phyloP scores from a whole-genome alignment of 2,797 vertebrate species.

The Psittacula derbiana region DNA sequence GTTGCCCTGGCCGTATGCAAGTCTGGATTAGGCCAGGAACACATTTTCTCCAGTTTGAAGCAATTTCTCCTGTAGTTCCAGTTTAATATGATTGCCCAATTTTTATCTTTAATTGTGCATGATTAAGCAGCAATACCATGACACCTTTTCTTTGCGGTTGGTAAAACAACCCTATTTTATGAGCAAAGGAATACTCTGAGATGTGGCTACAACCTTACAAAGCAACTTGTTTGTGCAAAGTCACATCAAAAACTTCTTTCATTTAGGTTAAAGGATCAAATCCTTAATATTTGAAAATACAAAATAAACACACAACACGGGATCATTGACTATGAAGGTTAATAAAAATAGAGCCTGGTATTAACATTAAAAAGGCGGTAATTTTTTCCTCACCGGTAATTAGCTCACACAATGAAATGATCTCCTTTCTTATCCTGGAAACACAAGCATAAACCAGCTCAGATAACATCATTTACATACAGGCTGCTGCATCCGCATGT shows the following conservation, averaged over 20 bases:
- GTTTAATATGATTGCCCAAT: neutral
- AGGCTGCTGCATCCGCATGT: slow-evolving; percentile 42
- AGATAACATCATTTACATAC: slow-evolving; percentile 60
- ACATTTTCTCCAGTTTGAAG: neutral
- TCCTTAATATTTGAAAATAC: slow-evolving; percentile 12
- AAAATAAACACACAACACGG: neutral
- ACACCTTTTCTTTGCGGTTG: neutral
- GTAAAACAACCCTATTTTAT: neutral
- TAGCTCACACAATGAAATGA: slow-evolving; percentile 57
- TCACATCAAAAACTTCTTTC: neutral
- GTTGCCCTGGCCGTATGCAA: neutral
- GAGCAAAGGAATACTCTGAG: neutral
- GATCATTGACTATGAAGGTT: neutral
- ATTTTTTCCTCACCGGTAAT: slow-evolving; percentile 58
- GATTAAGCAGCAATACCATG: neutral
- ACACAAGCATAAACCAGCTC: slow-evolving; percentile 34
- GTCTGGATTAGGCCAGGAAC: neutral
- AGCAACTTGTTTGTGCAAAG: neutral
- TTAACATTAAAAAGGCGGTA: slow-evolving; percentile 36
- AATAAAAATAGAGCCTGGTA: slow-evolving; percentile 32
- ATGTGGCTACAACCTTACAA: neutral
- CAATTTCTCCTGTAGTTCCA: neutral
- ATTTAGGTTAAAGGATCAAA: neutral
- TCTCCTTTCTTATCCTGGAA: slow-evolving; percentile 54
- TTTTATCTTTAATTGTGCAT: neutral